A percentile compares a stretch with the other conserved stretches of the same genome.
Evolutionary conservation across 2,113 vertebrate species (phyloP).

Genomic region (Terrapene triunguis): DNA sequence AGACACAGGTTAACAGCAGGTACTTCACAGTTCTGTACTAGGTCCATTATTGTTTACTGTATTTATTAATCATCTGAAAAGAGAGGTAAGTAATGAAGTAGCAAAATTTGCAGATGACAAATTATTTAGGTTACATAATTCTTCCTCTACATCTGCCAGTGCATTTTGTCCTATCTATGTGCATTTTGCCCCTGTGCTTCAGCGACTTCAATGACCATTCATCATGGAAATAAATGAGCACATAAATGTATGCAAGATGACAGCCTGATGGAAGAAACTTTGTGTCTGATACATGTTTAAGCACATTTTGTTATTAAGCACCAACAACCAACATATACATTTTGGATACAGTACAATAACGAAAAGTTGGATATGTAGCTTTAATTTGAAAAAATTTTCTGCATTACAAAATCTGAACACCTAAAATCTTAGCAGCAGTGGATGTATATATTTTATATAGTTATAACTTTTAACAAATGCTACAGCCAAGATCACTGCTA

Average conservation of each 20-base stretch:
- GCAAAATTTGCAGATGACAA: not conserved
- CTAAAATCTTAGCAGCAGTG: not conserved
- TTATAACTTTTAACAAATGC: not conserved
- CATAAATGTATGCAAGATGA: not conserved
- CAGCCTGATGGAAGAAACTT: not conserved
- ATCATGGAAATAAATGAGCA: not conserved
- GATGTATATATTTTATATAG: not conserved
- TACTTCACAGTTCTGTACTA: not conserved
- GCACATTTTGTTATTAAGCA: not conserved
- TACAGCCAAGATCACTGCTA: slow-evolving; percentile 3
- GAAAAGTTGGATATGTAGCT: not conserved
- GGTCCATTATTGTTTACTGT: not conserved
- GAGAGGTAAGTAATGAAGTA: not conserved
- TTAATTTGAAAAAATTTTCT: not conserved
- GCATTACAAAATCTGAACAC: not conserved
- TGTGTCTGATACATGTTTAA: not conserved
- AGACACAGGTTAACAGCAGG: not conserved
- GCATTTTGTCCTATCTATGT: not conserved
- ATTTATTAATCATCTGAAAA: not conserved
- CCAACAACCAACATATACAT: not conserved
- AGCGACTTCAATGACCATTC: not conserved
- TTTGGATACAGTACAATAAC: not conserved
- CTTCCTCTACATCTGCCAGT: not conserved
- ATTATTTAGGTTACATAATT: not conserved
- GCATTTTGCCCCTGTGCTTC: not conserved